These are phyloP conservation scores for Seison nebaliae DNA, from an alignment of 1,140 invertebrate species.

Conservation along the genomic window DNA sequence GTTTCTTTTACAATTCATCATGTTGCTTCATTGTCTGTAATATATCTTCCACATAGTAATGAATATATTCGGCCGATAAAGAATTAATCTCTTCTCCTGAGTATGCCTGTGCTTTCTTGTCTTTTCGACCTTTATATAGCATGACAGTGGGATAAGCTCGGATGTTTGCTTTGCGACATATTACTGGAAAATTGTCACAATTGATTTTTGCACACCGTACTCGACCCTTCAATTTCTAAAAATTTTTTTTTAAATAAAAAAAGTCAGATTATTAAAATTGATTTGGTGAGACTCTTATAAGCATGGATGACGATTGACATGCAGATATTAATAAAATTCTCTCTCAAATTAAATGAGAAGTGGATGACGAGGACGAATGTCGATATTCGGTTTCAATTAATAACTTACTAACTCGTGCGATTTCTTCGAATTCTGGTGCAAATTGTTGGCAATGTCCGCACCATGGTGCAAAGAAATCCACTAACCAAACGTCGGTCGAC, in stretches of 20 bases:
- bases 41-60: too few species aligned
- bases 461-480: slow-evolving; percentile 49
- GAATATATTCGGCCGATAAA: too few species aligned
- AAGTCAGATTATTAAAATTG: background rate
- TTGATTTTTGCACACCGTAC: slow-evolving; percentile 34
- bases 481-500: slow-evolving; percentile 34
- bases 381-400: too few species aligned
- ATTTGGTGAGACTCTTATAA: too few species aligned
- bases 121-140: slow-evolving; percentile 16
- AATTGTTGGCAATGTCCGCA: slow-evolving; percentile 43
- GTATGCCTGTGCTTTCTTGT: too few species aligned
- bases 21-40: too few species aligned
- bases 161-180: slow-evolving; percentile 31
- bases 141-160: slow-evolving; percentile 34
- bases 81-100: too few species aligned
- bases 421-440: slow-evolving; percentile 39
- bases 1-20: too few species aligned
- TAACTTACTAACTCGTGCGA: slow-evolving; percentile 34
- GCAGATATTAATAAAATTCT: too few species aligned
- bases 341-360: slow-evolving; percentile 12
- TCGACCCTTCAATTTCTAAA: slow-evolving; percentile 31
- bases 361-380: slow-evolving; percentile 1
- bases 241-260: slow-evolving; percentile 11
- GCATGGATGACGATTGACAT: too few species aligned
- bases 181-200: slow-evolving; percentile 29